phyloP scores from a whole-genome alignment of 2,113 vertebrate species.

The Odontesthes bonariensis region DNA sequence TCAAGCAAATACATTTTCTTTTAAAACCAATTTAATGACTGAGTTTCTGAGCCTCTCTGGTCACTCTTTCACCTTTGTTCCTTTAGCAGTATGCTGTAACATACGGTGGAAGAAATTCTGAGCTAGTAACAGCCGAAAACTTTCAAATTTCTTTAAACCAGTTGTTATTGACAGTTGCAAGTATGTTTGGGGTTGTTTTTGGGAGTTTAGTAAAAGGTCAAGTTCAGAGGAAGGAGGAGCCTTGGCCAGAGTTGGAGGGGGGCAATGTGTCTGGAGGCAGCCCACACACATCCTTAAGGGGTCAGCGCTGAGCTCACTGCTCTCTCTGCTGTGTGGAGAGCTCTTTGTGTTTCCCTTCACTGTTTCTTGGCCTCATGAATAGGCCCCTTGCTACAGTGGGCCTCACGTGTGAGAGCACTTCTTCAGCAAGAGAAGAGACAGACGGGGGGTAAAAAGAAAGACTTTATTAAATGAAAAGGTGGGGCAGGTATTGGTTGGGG shows the following conservation, averaged over 20 bases:
- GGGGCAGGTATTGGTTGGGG: slow-evolving; percentile 36
- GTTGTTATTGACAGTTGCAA: slow-evolving; percentile 44
- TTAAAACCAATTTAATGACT: slow-evolving; percentile 23
- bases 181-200: slow-evolving; percentile 57
- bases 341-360: slow-evolving; percentile 72
- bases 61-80: slow-evolving; percentile 18
- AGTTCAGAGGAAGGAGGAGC: slow-evolving; percentile 59
- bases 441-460: slow-evolving; percentile 35
- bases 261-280: slow-evolving; percentile 70
- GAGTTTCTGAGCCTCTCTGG: slow-evolving; percentile 12
- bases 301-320: slow-evolving; percentile 72
- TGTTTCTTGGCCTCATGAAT: slow-evolving; percentile 72
- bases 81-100: slow-evolving; percentile 9
- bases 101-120: slow-evolving; percentile 43
- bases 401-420: slow-evolving; percentile 59
- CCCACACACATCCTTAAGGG: slow-evolving; percentile 82
- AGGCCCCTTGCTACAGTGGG: slow-evolving; percentile 65
- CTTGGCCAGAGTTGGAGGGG: slow-evolving; percentile 48
- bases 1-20: slow-evolving; percentile 28
- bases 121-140: slow-evolving; percentile 29
- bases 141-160: slow-evolving; percentile 27
- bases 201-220: slow-evolving; percentile 69
- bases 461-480: slow-evolving; percentile 55
- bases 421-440: slow-evolving; percentile 41
- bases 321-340: slow-evolving; percentile 58